A percentile compares a stretch with the other conserved stretches of the same genome.
phyloP scores from a whole-genome alignment of 2,888 invertebrate genomes.

The Saturnia japonica region DNA sequence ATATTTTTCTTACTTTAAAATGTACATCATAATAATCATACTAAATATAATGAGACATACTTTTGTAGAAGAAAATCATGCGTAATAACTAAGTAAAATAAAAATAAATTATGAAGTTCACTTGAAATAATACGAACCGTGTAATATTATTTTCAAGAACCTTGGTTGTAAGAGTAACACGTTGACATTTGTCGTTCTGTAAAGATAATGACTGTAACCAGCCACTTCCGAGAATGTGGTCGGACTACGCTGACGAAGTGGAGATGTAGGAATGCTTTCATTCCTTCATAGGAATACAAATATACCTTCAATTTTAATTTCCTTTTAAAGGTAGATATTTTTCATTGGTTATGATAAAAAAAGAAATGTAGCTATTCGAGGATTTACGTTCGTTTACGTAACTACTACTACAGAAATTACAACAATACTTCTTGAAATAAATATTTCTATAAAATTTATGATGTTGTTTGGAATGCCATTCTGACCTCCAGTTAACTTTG shows the following conservation, averaged over 20 bases:
- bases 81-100: slow-evolving; percentile 2
- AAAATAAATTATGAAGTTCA: slow-evolving; percentile 1
- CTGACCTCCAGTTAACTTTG: neutral
- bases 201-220: slow-evolving; percentile 38
- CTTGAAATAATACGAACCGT: slow-evolving; percentile 8
- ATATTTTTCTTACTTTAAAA: neutral
- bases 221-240: slow-evolving; percentile 38
- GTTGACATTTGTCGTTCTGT: slow-evolving; percentile 13
- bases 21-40: neutral
- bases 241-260: neutral
- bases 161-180: neutral
- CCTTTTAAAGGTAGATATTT: neutral
- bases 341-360: neutral
- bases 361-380: neutral
- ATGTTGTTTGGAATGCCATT: neutral
- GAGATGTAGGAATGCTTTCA: slow-evolving; percentile 13
- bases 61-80: neutral
- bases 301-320: neutral
- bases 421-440: neutral
- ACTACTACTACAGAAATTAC: neutral
- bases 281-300: neutral
- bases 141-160: slow-evolving; percentile 10
- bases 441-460: neutral
- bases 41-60: neutral
- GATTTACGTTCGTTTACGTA: neutral